Evolutionary conservation across 2,888 invertebrate genomes (phyloP), one percentile per base, ranked within the genome.

Genomic region (Belgica antarctica): DNA sequence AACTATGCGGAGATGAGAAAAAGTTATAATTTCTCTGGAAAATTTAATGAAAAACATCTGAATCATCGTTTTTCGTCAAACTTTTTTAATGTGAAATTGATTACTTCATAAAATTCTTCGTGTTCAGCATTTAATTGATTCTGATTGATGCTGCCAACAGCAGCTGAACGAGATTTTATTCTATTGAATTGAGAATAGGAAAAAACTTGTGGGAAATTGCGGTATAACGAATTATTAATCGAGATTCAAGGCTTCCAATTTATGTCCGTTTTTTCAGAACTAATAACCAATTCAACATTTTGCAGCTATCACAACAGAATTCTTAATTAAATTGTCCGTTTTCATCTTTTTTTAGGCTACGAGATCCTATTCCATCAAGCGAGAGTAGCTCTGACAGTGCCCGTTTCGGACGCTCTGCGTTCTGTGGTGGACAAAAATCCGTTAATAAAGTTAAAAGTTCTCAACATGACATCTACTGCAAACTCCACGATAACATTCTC

Each of bases 381-480:
- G 3, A 34, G 31, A 12, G 8, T 68, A 8, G 19, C 2, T 12
- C 68, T 68, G n/a, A 47, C 25, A n/a, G 61, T 70, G 36, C 70
- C 70, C 5, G 12, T 69, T 12, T 12, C 36, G 2, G 19, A 31
- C 0, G 24, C 17, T 3, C n/a, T n/a, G 12, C 15, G 12, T 24
- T 41, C 36, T 19, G 41, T 61, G 1, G 25, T 47, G n/a, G 70
- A 70, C 15, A 70, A 70, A 25, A 36, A 31, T 27, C 70, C 61
- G 0, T 25, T 70, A 36, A 61, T 70, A 1, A 70, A 70, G 24
- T 61, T 70, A 15, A 47, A 70, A 41, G 19, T 41, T 25, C 61
- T 70, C 25, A 61, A 70, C 27, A 28, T 57, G 22, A 17, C 52
- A 31, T 52, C 31, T 17, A 31, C 62, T 10, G 31, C n/a, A 15